These are phyloP conservation scores for Ciconia boyciana DNA, from an alignment of 2,113 vertebrate species.

Conservation along the genomic window DNA sequence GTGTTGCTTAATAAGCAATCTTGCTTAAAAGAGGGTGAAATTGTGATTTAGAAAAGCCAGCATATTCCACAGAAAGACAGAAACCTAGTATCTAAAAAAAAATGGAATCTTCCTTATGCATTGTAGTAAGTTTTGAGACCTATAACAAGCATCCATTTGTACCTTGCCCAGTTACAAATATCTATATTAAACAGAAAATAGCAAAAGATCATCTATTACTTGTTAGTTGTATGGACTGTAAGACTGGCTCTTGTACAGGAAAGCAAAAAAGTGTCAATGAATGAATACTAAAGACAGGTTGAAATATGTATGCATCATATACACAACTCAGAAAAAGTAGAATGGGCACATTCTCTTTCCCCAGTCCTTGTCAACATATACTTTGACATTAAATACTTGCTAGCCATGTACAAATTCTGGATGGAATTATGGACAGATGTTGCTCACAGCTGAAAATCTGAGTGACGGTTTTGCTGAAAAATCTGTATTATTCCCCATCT, in stretches of 20 bases:
- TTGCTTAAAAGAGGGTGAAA: neutral
- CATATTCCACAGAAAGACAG: neutral
- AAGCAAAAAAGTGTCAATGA: neutral
- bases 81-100: neutral
- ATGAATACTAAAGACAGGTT: neutral
- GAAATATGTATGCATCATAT: neutral
- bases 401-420: neutral
- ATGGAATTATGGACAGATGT: neutral
- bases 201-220: neutral
- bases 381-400: neutral
- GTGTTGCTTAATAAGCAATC: neutral
- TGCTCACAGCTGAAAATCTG: neutral
- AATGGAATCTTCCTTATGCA: neutral
- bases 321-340: neutral
- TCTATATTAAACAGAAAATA: neutral
- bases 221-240: neutral
- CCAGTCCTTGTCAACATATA: neutral
- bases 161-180: neutral
- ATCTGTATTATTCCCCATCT: neutral
- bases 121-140: neutral
- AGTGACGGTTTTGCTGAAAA: neutral
- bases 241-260: neutral
- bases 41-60: neutral
- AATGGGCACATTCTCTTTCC: neutral
- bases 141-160: neutral